Conservation (phyloP, 92 coral and sea anemone species). For the Chrysogorgia sp. region DNA sequence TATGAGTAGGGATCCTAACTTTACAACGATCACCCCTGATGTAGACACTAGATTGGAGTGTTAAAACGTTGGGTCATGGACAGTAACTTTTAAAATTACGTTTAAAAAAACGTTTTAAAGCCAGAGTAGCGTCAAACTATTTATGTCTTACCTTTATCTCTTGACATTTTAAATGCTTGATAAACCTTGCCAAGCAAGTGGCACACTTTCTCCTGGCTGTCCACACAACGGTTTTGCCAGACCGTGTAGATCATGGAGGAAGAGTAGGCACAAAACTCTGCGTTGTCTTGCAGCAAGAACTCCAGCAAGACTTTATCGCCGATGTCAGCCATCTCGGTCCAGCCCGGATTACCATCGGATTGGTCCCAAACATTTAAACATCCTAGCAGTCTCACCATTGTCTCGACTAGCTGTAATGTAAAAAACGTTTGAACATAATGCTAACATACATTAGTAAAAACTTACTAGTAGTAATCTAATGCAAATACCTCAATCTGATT, state of each 20-base stretch:
- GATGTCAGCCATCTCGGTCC: constrained; percentile 96
- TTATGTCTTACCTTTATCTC: constrained; percentile 65
- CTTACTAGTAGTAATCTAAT: neutral
- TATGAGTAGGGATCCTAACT: no score
- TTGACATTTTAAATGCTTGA: constrained; percentile 82
- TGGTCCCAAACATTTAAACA: constrained; percentile 92
- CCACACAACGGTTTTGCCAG: constrained; percentile 71
- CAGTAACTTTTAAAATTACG: no score
- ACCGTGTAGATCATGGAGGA: constrained; percentile 91
- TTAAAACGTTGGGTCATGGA: no score
- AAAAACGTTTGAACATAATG: neutral
- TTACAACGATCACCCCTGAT: no score
- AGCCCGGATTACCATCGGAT: constrained; percentile 69
- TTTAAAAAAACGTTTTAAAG: no score
- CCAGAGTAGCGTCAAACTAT: no score
- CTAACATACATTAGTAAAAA: neutral
- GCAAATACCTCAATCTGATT: neutral
- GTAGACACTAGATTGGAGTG: no score
- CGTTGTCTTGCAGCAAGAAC: constrained; percentile 74
- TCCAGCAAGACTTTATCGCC: constrained; percentile 86
- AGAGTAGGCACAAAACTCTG: constrained; percentile 91
- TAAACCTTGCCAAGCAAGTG: constrained; percentile 79
- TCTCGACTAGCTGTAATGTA: constrained; percentile 76
- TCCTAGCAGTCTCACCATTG: constrained; percentile 84
- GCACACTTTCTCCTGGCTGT: constrained; percentile 92